Base-by-base conservation (phyloP, 92 coral and sea anemone genomes). In the Actinernus sp. region DNA sequence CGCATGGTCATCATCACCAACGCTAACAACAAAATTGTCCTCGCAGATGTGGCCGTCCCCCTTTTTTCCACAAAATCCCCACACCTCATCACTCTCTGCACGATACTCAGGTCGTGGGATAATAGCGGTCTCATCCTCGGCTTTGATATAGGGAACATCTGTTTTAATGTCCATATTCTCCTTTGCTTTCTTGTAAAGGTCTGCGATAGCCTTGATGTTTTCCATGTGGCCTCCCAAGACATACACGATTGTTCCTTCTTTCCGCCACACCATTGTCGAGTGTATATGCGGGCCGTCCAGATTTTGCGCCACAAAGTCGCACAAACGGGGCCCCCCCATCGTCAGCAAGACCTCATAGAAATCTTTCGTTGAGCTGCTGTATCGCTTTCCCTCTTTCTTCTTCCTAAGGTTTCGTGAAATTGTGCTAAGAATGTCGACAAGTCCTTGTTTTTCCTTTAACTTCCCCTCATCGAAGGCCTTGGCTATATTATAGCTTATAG, bases 201-300 rank as follows among this genome's bases (percentile, higher is more conserved):
- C 33, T 4, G 80, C 62, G 31, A 80, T 71, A 33, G 80, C 74
- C 41, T 41, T 32, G 18, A 80, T 79, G 87, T 80, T 80, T 26
- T 71, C 30, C 45, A 38, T 71, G 22, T 80, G 80, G 1, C 74
- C 74, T 3, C 81, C 69, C 13, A 72, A 13, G 49, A 62, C 70
- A 29, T 63, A 81, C 0, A 16, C 50, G 7, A 72, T 64, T 11
- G 54, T 37, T 25, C 56, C 8, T 13, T 81, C 41, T 1, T 72
- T 81, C 47, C 81, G 29, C 81, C 75, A 81, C 36, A 62, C 87
- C 81, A 81, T 46, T 32, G 87, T 67, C 4, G 87, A 62, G 51
- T 72, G 75, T 1, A 72, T 63, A 49, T 81, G 75, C 8, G 81
- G 87, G 13, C 87, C 81, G 41, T 71, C 75, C 0, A 72, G 55